Percentiles rank a stretch among this genome's conserved stretches.
Conservation (phyloP, 2,113 vertebrate genomes). For the Phycodurus eques region DNA sequence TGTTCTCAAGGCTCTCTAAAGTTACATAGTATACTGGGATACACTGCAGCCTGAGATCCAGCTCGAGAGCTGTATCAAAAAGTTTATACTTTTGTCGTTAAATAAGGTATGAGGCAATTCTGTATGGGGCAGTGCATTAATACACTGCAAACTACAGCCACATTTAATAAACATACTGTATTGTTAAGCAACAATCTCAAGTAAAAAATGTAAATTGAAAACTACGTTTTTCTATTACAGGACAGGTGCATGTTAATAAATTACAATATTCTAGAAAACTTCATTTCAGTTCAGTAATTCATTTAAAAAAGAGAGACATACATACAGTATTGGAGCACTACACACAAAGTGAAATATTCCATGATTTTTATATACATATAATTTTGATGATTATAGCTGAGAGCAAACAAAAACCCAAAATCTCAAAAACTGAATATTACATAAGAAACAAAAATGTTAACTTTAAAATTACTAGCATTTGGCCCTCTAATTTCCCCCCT, state of each 20-base stretch:
- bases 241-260: not conserved
- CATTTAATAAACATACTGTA: not conserved
- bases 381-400: too few species aligned
- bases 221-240: not conserved
- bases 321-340: too few species aligned
- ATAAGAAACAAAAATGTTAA: too few species aligned
- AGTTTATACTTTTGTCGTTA: not conserved
- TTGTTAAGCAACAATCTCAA: not conserved
- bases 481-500: too few species aligned
- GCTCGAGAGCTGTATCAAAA: not conserved
- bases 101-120: not conserved
- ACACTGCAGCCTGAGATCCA: not conserved
- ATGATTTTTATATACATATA: too few species aligned
- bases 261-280: not conserved
- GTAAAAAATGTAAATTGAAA: not conserved
- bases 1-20: constrained; percentile 35
- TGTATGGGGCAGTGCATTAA: not conserved
- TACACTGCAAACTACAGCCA: not conserved
- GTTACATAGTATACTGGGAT: not conserved
- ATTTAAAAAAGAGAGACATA: too few species aligned
- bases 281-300: not conserved
- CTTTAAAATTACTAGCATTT: too few species aligned
- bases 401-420: too few species aligned
- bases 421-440: too few species aligned
- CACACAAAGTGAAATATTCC: too few species aligned